Base-by-base conservation (phyloP, 1,140 invertebrate species). In the Papilio machaon region DNA sequence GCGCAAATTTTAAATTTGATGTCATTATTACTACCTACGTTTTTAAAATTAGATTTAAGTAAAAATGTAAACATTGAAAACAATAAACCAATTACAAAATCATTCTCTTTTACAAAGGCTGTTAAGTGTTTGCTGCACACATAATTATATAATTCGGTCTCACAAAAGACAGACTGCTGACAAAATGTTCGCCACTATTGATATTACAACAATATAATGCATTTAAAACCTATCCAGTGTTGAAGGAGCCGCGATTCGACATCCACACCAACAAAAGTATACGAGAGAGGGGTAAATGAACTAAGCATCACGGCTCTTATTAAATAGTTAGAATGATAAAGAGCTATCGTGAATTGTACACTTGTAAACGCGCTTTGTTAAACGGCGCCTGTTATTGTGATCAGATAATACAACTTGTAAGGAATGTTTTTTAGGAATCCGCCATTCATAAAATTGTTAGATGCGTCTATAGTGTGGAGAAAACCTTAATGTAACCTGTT, bases 331-430 rank as follows among this genome's bases (percentile, higher is more conserved):
- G 88, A 84, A 89, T 91, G 86, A 91, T 94, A 94, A 93, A 94
- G 91, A 92, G 90, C 91, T 91, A 93, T 93, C 88, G 89, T 94
- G 91, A 94, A 94, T 92, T 92, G 91, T 94, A 93, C 92, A 94
- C 93, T 94, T 94, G 93, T 94, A 93, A 91, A 89, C 87, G 87
- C 81, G 87, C 93, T 91, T 94, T 94, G 93, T 94, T 91, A 90
- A 85, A 82, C 88, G 91, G 91, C 91, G 92, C 91, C 88, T 89
- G 91, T 88, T 87, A 93, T 94, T 93, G 92, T 93, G 77, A 82
- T 85, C 91, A 92, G 90, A 94, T 92, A 94, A 94, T 94, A 90
- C 90, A 92, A 92, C 91, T 92, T 94, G 91, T 90, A 94, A 94
- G 92, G 89, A 94, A 93, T 89, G 91, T 91, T 94, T 94, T 94